Evolutionary conservation across 2,113 vertebrate genomes (phyloP).

Genomic region (Connochaetes taurinus): DNA sequence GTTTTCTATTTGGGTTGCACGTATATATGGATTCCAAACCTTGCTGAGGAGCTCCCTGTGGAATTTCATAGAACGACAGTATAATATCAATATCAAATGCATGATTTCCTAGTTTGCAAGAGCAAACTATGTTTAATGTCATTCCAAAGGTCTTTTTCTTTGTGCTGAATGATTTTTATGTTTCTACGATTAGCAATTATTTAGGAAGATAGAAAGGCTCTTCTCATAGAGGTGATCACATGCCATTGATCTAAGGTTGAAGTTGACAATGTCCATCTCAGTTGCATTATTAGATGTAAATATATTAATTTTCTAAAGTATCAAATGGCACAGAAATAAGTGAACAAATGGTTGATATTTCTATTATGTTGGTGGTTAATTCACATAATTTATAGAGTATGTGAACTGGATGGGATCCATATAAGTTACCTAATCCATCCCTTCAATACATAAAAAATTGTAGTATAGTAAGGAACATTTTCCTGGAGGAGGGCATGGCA

Average conservation of each 20-base stretch:
- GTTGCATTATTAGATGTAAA: neutral
- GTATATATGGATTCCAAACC: neutral
- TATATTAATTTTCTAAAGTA: neutral
- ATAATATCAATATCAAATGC: neutral
- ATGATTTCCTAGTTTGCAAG: neutral
- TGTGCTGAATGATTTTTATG: neutral
- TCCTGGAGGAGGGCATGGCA: neutral
- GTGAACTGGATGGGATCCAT: neutral
- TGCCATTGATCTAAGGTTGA: neutral
- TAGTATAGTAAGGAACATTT: neutral
- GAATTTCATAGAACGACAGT: neutral
- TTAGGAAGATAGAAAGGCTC: neutral
- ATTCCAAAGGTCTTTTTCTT: neutral
- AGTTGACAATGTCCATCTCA: constrained; percentile 3
- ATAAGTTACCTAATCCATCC: neutral
- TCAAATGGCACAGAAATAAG: neutral
- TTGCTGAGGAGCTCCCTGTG: neutral
- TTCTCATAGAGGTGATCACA: neutral
- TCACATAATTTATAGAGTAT: neutral
- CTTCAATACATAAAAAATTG: neutral
- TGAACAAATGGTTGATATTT: neutral
- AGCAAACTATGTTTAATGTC: neutral
- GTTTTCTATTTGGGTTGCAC: neutral
- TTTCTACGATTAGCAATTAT: neutral
- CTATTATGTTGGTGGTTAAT: neutral